Percentiles rank a stretch among this genome's conserved stretches.
phyloP scores from a whole-genome alignment of 2,113 vertebrate genomes.

The Oreochromis spilurus region DNA sequence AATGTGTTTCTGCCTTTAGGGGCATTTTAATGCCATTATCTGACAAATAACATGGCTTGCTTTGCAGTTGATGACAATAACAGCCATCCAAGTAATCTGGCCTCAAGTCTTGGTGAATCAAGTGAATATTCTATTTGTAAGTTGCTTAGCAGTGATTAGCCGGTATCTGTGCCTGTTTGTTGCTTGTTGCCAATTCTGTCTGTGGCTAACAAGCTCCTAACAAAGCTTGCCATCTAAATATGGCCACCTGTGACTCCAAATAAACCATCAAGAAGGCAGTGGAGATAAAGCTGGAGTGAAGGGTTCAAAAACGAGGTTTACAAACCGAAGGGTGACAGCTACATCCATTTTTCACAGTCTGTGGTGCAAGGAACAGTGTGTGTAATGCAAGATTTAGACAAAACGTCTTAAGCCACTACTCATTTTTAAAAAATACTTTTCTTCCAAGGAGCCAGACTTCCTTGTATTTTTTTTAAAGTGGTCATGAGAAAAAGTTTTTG shows the following conservation, averaged over 20 bases:
- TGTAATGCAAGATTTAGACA: no score
- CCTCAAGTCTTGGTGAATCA: not conserved
- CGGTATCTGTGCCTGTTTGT: not conserved
- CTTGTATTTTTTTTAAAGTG: no score
- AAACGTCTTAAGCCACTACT: no score
- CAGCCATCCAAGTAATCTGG: not conserved
- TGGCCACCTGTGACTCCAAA: not conserved
- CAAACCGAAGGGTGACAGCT: no score
- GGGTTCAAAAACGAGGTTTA: no score
- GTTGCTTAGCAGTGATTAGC: not conserved
- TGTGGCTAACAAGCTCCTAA: not conserved
- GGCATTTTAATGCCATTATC: not conserved
- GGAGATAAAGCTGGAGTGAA: no score
- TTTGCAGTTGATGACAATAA: not conserved
- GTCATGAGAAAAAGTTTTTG: no score
- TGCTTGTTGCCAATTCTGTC: not conserved
- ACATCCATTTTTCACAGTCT: no score
- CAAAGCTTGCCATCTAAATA: not conserved
- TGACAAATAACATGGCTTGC: not conserved
- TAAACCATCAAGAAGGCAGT: not conserved
- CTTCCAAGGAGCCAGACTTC: no score
- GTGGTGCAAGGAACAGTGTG: no score
- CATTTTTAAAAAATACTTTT: no score
- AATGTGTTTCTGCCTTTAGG: not conserved
- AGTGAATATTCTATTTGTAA: not conserved